Percentiles rank a stretch among this genome's conserved stretches.
These are phyloP conservation scores for Hemistola chrysoprasaria DNA, from an alignment of 2,888 invertebrate genomes.

Conservation along the genomic window DNA sequence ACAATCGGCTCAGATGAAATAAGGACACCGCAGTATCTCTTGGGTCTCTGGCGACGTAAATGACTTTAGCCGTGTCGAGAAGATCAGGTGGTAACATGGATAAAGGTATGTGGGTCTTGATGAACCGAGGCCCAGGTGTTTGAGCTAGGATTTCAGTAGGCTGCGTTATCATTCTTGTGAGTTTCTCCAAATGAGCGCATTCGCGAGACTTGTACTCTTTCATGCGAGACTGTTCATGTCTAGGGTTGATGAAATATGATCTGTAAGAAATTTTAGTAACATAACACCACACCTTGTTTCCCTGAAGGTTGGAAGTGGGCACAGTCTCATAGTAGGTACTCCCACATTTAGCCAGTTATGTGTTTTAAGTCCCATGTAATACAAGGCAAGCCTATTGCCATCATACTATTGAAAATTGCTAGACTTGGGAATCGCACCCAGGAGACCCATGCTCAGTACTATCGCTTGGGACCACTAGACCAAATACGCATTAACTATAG, in stretches of 20 bases:
- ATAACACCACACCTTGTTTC: too few relatives aligned
- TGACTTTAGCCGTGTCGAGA: conserved; percentile 62
- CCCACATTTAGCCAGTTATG: too few relatives aligned
- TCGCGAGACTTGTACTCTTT: conserved; percentile 7
- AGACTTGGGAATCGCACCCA: too few relatives aligned
- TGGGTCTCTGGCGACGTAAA: conserved; percentile 90
- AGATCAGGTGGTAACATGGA: conserved; percentile 84
- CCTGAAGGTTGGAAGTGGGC: too few relatives aligned
- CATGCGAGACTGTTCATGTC: too few relatives aligned
- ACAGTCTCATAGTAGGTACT: too few relatives aligned
- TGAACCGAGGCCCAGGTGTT: conserved; percentile 33
- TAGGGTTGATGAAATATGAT: conserved; percentile 35
- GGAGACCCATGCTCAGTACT: too few relatives aligned
- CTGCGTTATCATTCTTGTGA: conserved; percentile 8
- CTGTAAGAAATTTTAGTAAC: conserved; percentile 51
- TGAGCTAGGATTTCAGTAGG: conserved; percentile 12
- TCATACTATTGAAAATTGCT: too few relatives aligned
- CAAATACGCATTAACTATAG: too few relatives aligned
- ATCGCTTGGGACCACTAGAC: too few relatives aligned
- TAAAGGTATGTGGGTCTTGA: conserved; percentile 85
- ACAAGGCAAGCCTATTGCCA: too few relatives aligned
- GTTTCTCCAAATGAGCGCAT: conserved; percentile 60
- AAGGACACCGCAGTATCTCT: conserved; percentile 90
- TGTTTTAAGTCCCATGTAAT: too few relatives aligned
- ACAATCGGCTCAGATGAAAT: conserved; percentile 85